phyloP scores from a whole-genome alignment of 2,888 invertebrate genomes.

The Oasisia sp. region DNA sequence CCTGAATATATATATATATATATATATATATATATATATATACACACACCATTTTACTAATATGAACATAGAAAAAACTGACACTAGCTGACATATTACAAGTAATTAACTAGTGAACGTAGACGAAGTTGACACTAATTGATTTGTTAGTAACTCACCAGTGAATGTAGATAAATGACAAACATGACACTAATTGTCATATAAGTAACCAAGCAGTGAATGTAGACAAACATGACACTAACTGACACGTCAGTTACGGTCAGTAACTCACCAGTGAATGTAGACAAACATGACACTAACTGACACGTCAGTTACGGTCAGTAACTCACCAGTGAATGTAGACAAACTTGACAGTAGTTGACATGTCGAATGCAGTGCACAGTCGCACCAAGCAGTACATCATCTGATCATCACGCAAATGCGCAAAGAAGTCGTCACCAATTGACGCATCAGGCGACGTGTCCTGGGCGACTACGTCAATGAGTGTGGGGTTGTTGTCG shows the following conservation, averaged over 20 bases:
- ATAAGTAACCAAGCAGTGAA: slow-evolving; percentile 60
- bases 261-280: slow-evolving; percentile 59
- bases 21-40: too few species aligned
- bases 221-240: slow-evolving; percentile 62
- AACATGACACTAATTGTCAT: slow-evolving; percentile 62
- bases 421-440: slow-evolving; percentile 34
- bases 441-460: slow-evolving; percentile 32
- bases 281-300: slow-evolving; percentile 62
- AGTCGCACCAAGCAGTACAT: slow-evolving; percentile 60
- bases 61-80: slow-evolving; percentile 61
- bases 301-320: slow-evolving; percentile 61
- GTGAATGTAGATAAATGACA: slow-evolving; percentile 61
- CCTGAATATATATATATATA: too few species aligned
- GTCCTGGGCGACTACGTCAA: slow-evolving; percentile 47
- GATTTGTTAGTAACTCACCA: slow-evolving; percentile 60
- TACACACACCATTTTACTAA: too few species aligned
- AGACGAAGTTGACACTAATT: slow-evolving; percentile 61
- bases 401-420: slow-evolving; percentile 44
- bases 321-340: slow-evolving; percentile 61
- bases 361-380: slow-evolving; percentile 60
- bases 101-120: slow-evolving; percentile 59
- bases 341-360: slow-evolving; percentile 62
- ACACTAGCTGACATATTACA: slow-evolving; percentile 61
- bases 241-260: slow-evolving; percentile 61
- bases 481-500: slow-evolving; percentile 53